Percentiles rank a stretch among this genome's conserved stretches.
phyloP scores from a whole-genome alignment of 2,113 vertebrate genomes.

The Madoqua kirkii region DNA sequence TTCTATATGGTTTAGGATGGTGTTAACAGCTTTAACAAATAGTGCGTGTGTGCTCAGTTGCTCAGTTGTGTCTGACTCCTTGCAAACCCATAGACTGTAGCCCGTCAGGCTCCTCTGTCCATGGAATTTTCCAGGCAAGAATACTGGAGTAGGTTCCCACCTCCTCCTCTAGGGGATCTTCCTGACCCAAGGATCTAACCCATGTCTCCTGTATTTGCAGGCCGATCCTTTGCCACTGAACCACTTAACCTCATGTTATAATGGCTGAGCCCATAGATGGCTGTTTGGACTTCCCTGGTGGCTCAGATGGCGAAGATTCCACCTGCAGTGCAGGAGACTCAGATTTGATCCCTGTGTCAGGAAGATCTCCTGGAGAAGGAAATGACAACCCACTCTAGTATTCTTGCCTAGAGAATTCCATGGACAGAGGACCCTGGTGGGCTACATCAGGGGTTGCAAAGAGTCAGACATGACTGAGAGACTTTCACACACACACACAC shows the following conservation, averaged over 20 bases:
- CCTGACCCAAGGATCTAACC: background rate
- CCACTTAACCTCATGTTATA: background rate
- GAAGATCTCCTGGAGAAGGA: background rate
- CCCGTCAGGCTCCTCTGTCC: background rate
- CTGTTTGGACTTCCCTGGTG: background rate
- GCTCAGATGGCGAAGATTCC: background rate
- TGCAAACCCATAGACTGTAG: background rate
- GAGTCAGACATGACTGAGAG: background rate
- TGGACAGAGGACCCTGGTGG: background rate
- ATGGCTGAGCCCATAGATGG: background rate
- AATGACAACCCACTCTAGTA: background rate
- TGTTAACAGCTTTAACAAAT: background rate
- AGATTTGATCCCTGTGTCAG: background rate
- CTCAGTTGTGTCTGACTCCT: background rate
- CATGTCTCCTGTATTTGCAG: accelerated
- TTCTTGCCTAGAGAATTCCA: background rate
- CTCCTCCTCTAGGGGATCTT: background rate
- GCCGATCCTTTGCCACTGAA: background rate
- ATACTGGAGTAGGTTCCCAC: background rate
- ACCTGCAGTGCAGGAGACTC: background rate
- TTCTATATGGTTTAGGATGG: background rate
- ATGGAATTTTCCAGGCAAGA: background rate
- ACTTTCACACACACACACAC: background rate
- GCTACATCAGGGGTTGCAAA: background rate
- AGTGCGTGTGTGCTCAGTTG: background rate